Base-by-base conservation (phyloP, 2,113 vertebrate species). In the Phocoena phocoena region DNA sequence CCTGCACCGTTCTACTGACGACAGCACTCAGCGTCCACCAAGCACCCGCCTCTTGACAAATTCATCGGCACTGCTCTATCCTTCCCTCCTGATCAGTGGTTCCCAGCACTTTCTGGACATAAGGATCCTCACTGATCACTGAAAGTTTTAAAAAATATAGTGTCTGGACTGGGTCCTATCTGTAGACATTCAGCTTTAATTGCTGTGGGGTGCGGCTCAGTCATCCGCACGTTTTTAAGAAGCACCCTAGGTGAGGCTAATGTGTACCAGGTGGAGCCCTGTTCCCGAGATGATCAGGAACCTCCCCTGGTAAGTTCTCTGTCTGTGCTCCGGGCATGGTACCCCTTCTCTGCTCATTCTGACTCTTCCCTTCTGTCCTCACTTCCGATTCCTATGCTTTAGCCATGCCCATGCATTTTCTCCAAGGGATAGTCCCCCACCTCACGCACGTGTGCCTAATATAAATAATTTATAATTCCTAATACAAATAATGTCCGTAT, bases 211-310 rank as follows among this genome's bases (percentile, higher is more conserved):
- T 15, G 25, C 12, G 20, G 36, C 21, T 77, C n/a, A 33, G 76
- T 15, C 33, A 60, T 1, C 21, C 15, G 41, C 15, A 2, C 26
- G 12, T 65, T 23, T 70, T 50, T 36, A 58, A 73, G 33, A 84
- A 80, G 36, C 6, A 50, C 23, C 18, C 38, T 1, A 11, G 23
- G 14, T 71, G 28, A 31, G 8, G n/a, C 4, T 3, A 15, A 0
- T 1, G 36, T 10, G 11, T 1, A 6, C 50, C 28, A 44, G 68
- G 50, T 2, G 6, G 23, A n/a, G 53, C 20, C 14, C 12, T 17
- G 28, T 23, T n/a, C 6, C 70, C 8, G 3, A 47, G 25, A 53
- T 5, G 31, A 31, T 2, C 6, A 4, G 26, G 12, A 1, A 26
- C 7, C 6, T 6, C 4, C n/a, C 3, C 8, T 21, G n/a, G 31